phyloP scores from a whole-genome alignment of 2,888 invertebrate genomes.

The Brenthis hecate region DNA sequence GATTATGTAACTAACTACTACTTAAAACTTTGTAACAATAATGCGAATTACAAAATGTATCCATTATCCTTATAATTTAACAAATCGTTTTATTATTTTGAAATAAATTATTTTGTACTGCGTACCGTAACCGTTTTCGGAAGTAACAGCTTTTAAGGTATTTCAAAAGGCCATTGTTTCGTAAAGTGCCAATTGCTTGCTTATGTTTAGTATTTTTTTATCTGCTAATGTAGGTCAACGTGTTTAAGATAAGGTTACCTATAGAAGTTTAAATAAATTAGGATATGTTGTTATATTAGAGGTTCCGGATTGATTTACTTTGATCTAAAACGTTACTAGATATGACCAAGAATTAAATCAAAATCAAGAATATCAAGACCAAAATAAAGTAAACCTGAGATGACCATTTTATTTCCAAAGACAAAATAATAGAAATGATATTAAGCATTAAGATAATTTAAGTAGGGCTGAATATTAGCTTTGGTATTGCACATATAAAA shows the following conservation, averaged over 20 bases:
- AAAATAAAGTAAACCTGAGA: no score
- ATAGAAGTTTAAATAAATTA: no score
- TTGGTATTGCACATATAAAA: neutral
- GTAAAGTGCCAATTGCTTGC: constrained; percentile 10
- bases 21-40: constrained; percentile 1
- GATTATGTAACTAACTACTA: constrained; percentile 11
- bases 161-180: constrained; percentile 38
- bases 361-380: no score
- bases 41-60: constrained; percentile 12
- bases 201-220: neutral
- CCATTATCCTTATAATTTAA: constrained; percentile 19
- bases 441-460: no score
- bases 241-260: neutral
- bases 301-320: no score
- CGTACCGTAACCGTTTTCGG: constrained; percentile 29
- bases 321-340: no score
- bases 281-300: no score
- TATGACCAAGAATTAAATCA: no score
- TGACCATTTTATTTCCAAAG: no score
- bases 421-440: no score
- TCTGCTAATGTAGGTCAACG: neutral
- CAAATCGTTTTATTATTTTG: constrained; percentile 17
- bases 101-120: constrained; percentile 36
- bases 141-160: constrained; percentile 33
- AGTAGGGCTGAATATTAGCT: neutral